Evolutionary conservation across 1,140 invertebrate genomes (phyloP).

Genomic region (Brachionus paranguensis): DNA sequence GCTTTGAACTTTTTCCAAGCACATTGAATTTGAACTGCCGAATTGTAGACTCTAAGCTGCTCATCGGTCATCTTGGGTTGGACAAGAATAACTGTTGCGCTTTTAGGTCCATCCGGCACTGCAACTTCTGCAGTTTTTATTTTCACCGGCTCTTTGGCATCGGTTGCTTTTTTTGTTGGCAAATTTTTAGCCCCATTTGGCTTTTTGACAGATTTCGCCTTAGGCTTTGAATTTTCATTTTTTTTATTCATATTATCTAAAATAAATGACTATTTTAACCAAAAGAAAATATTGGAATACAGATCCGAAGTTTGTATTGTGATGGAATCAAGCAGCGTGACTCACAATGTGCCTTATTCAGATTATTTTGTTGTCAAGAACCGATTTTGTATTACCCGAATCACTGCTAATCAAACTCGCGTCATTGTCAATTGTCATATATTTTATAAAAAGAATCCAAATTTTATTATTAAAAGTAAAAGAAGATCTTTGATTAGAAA

Average conservation of each 20-base stretch:
- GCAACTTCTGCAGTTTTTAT: neutral
- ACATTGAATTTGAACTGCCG: constrained; percentile 15
- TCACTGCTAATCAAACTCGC: neutral
- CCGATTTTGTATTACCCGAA: constrained; percentile 37
- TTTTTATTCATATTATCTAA: constrained; percentile 22
- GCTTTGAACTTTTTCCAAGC: neutral
- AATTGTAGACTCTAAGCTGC: neutral
- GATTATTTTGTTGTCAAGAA: constrained; percentile 34
- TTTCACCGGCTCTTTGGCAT: neutral
- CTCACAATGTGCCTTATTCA: constrained; percentile 27
- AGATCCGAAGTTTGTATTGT: constrained; percentile 12
- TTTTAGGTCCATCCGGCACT: neutral
- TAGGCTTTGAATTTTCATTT: neutral
- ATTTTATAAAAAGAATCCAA: constrained; percentile 7
- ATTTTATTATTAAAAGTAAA: constrained; percentile 39
- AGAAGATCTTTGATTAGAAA: neutral
- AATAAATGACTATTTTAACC: constrained; percentile 1
- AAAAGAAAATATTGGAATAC: constrained; percentile 29
- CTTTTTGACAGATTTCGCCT: neutral
- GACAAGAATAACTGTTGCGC: neutral
- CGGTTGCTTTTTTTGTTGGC: neutral
- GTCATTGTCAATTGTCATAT: neutral
- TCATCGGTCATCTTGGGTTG: constrained; percentile 33
- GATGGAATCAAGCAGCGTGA: constrained; percentile 9
- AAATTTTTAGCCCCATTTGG: neutral